These are phyloP conservation scores for Cyclina sinensis DNA, from an alignment of 1,140 invertebrate genomes.

Conservation along the genomic window DNA sequence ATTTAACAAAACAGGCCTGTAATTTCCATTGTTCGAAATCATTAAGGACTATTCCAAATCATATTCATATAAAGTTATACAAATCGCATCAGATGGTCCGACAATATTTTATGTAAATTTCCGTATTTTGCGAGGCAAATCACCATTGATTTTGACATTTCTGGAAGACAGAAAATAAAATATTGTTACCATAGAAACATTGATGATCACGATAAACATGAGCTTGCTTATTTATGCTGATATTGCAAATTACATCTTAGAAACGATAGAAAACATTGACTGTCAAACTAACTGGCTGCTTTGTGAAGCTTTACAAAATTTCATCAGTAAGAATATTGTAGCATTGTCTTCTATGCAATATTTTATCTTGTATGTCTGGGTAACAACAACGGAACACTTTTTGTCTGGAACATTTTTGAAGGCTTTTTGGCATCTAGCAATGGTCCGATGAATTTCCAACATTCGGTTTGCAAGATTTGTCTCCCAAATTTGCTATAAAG, in stretches of 20 bases:
- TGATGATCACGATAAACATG: slow-evolving; percentile 15
- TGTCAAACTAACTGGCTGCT: not conserved
- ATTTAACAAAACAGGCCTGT: too few species aligned
- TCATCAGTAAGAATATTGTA: too few species aligned
- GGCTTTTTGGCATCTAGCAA: not conserved
- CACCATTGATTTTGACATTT: slow-evolving; percentile 43
- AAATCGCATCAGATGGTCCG: too few species aligned
- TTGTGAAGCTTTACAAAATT: not conserved
- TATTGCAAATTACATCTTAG: slow-evolving; percentile 22
- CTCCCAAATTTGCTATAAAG: too few species aligned
- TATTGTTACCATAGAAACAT: slow-evolving; percentile 49
- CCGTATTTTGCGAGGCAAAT: slow-evolving; percentile 16
- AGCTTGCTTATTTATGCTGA: slow-evolving; percentile 2
- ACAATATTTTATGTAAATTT: slow-evolving; percentile 15
- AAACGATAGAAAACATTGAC: not conserved
- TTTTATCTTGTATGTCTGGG: not conserved
- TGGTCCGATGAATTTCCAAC: not conserved
- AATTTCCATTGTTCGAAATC: too few species aligned
- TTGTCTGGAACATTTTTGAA: not conserved
- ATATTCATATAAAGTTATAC: too few species aligned
- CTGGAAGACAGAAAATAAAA: slow-evolving; percentile 46
- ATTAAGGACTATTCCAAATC: too few species aligned
- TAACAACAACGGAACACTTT: not conserved
- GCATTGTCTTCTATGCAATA: too few species aligned
- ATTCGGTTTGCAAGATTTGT: too few species aligned